These are phyloP conservation scores for Perccottus glenii DNA, from an alignment of 2,113 vertebrate species.

Conservation along the genomic window DNA sequence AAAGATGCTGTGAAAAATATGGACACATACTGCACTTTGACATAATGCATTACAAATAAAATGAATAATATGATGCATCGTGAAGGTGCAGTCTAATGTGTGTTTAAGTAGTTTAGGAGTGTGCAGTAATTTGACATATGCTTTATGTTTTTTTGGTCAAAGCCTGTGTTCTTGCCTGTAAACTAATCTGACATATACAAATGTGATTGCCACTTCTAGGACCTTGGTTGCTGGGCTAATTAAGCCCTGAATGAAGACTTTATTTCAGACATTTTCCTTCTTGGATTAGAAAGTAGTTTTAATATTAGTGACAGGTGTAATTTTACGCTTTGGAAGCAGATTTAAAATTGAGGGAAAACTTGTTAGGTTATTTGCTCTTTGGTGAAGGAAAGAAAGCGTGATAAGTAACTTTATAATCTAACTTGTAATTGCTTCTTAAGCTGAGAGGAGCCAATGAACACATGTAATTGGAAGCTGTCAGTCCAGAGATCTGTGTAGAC, in stretches of 20 bases:
- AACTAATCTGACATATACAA: slow-evolving; percentile 77
- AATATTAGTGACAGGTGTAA: slow-evolving; percentile 87
- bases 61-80: too few species aligned
- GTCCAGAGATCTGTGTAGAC: slow-evolving; percentile 42
- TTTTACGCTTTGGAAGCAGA: slow-evolving; percentile 82
- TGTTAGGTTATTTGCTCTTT: slow-evolving; percentile 65
- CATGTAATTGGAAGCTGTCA: slow-evolving; percentile 45
- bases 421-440: slow-evolving; percentile 45
- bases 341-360: slow-evolving; percentile 52
- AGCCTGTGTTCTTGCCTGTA: slow-evolving; percentile 68
- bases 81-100: too few species aligned
- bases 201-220: slow-evolving; percentile 57
- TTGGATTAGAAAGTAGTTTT: slow-evolving; percentile 78
- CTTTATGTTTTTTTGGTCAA: slow-evolving; percentile 65
- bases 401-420: slow-evolving; percentile 55
- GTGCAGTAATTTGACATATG: slow-evolving; percentile 20
- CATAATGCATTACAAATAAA: too few species aligned
- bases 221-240: slow-evolving; percentile 78
- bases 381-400: slow-evolving; percentile 49
- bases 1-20: too few species aligned
- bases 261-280: slow-evolving; percentile 73
- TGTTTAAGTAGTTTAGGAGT: too few species aligned
- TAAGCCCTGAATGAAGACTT: slow-evolving; percentile 75
- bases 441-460: slow-evolving; percentile 28
- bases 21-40: too few species aligned